These are phyloP conservation scores for Drosophila kurseongensis DNA, from an alignment of 1,140 invertebrate genomes.

Conservation along the genomic window DNA sequence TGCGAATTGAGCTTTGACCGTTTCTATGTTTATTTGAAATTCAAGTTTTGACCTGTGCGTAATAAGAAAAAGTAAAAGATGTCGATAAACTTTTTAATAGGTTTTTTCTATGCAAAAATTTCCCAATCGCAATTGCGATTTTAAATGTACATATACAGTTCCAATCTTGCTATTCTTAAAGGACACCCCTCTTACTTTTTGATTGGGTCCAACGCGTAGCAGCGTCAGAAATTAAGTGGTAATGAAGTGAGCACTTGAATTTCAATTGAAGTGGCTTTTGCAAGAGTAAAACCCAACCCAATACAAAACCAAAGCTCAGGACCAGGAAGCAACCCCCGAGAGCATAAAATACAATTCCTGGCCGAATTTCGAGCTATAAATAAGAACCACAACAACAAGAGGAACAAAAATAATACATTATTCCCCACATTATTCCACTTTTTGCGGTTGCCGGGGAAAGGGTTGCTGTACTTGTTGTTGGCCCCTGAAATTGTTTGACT, in stretches of 20 bases:
- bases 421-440: slow-evolving; percentile 42
- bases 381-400: slow-evolving; percentile 32
- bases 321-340: slow-evolving; percentile 23
- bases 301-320: slow-evolving; percentile 8
- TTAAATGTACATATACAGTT: not conserved
- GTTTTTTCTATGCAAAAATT: too few species aligned
- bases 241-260: slow-evolving; percentile 65
- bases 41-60: too few species aligned
- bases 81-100: too few species aligned
- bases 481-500: slow-evolving; percentile 62
- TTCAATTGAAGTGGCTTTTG: slow-evolving; percentile 53
- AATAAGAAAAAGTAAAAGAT: too few species aligned
- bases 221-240: slow-evolving; percentile 60
- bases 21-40: too few species aligned
- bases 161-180: not conserved
- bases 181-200: slow-evolving; percentile 19
- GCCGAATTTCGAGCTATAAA: slow-evolving; percentile 31
- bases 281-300: slow-evolving; percentile 5
- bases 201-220: slow-evolving; percentile 43
- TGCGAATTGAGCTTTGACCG: too few species aligned
- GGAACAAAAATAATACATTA: slow-evolving; percentile 37
- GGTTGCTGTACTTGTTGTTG: slow-evolving; percentile 16
- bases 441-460: slow-evolving; percentile 37
- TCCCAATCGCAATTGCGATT: too few species aligned
- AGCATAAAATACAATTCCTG: slow-evolving; percentile 20